Evolutionary conservation across 2,797 vertebrate genomes (phyloP).

Genomic region (Tolypeutes matacus): DNA sequence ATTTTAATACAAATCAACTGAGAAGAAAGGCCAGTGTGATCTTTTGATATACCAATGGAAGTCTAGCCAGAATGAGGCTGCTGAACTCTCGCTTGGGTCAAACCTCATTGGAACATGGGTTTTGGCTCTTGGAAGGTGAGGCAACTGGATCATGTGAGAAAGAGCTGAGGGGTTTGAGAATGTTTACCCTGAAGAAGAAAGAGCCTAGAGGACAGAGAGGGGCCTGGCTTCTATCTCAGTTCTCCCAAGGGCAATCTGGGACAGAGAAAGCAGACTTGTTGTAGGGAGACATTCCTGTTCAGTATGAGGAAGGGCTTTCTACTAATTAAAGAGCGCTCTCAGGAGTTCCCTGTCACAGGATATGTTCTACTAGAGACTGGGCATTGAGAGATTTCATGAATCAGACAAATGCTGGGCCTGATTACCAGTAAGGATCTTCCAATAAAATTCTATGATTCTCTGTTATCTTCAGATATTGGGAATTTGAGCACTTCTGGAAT

Average conservation of each 20-base stretch:
- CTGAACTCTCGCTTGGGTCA: background rate
- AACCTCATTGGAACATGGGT: background rate
- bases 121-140: slow-evolving; percentile 28
- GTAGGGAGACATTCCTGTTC: background rate
- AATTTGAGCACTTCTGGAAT: slow-evolving; percentile 33
- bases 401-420: background rate
- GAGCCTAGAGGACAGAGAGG: background rate
- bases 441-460: background rate
- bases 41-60: background rate
- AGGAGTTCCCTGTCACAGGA: background rate
- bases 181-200: slow-evolving; percentile 8
- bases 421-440: background rate
- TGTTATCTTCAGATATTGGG: slow-evolving; percentile 7
- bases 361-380: slow-evolving; percentile 20
- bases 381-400: slow-evolving; percentile 40
- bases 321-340: background rate
- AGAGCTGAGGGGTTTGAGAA: background rate
- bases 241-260: background rate
- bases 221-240: background rate
- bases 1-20: background rate
- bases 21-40: background rate
- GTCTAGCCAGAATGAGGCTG: background rate
- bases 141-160: background rate
- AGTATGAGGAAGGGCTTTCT: slow-evolving; percentile 8
- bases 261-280: slow-evolving; percentile 24